Evolutionary conservation across 2,888 invertebrate genomes (phyloP).

Genomic region (Drosophila testacea): DNA sequence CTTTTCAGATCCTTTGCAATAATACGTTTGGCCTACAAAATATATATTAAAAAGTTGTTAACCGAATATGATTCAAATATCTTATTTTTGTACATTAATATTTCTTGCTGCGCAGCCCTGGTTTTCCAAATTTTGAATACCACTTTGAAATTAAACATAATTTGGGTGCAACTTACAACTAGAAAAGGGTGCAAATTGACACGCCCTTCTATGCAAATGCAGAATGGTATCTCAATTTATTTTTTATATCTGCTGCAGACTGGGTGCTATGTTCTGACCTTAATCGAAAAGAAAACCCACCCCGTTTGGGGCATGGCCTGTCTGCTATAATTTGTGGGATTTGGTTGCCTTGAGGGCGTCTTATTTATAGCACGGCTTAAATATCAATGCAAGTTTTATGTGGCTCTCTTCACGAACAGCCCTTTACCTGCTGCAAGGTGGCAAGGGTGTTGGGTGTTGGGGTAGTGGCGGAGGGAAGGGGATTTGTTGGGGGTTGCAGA

Average conservation of each 20-base stretch:
- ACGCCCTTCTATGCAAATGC: conserved; percentile 46
- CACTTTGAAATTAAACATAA: conserved; percentile 42
- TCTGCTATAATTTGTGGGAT: conserved; percentile 74
- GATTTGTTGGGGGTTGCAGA: conserved; percentile 4
- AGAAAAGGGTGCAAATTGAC: conserved; percentile 46
- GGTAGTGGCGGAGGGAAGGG: neutral
- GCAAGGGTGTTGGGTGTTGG: neutral
- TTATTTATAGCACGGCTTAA: conserved; percentile 76
- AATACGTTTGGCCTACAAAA: neutral
- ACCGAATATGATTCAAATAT: neutral
- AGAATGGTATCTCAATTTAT: conserved; percentile 50
- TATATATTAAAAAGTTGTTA: neutral
- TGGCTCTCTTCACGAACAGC: conserved; percentile 40
- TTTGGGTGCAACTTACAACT: conserved; percentile 38
- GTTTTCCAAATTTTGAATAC: conserved; percentile 13
- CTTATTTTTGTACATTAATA: neutral
- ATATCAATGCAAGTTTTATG: conserved; percentile 80
- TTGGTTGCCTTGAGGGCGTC: conserved; percentile 76
- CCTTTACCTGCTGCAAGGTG: conserved; percentile 43
- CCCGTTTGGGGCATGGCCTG: conserved; percentile 30
- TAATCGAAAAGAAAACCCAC: conserved; percentile 49
- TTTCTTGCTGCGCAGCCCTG: conserved; percentile 28
- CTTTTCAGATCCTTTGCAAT: no score
- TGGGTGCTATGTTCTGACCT: conserved; percentile 19
- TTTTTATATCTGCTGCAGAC: no score